Percentiles rank a stretch among this genome's conserved stretches.
Conservation (phyloP, 2,113 vertebrate genomes). For the Tychaedon coryphoeus region DNA sequence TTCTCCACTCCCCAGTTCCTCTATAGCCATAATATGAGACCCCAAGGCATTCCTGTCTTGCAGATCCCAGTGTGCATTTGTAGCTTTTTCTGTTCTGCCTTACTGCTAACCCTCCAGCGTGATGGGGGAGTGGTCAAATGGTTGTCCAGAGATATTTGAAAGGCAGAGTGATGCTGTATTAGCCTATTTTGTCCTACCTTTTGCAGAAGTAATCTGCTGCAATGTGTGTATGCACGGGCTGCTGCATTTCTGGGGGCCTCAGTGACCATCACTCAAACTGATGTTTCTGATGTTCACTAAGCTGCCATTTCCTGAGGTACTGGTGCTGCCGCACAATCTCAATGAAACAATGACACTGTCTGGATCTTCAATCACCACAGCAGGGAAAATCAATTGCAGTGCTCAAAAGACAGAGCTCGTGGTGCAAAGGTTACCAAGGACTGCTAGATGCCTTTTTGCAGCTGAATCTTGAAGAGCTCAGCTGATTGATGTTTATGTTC, state of each 20-base stretch:
- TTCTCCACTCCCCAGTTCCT: not conserved
- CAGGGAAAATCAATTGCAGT: constrained; percentile 59
- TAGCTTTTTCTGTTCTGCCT: not conserved
- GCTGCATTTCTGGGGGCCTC: not conserved
- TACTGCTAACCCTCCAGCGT: not conserved
- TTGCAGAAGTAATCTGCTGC: not conserved
- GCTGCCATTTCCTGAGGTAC: constrained; percentile 43
- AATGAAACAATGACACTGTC: constrained; percentile 43
- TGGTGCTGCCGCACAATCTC: constrained; percentile 11
- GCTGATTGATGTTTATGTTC: constrained; percentile 43
- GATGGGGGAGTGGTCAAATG: not conserved
- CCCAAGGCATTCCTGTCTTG: not conserved
- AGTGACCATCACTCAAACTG: not conserved
- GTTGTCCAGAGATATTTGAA: not conserved
- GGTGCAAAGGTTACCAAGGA: constrained; percentile 60
- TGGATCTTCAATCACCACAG: constrained; percentile 44
- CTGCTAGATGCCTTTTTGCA: constrained; percentile 17
- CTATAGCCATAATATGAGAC: not conserved
- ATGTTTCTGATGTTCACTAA: constrained; percentile 11
- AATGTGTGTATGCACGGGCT: not conserved
- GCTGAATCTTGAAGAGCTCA: constrained; percentile 34
- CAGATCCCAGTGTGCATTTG: not conserved
- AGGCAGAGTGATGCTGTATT: not conserved
- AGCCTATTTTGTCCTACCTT: not conserved
- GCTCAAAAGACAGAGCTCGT: not conserved